Evolutionary conservation across 2,113 vertebrate genomes (phyloP).

Genomic region (Hippotragus niger): DNA sequence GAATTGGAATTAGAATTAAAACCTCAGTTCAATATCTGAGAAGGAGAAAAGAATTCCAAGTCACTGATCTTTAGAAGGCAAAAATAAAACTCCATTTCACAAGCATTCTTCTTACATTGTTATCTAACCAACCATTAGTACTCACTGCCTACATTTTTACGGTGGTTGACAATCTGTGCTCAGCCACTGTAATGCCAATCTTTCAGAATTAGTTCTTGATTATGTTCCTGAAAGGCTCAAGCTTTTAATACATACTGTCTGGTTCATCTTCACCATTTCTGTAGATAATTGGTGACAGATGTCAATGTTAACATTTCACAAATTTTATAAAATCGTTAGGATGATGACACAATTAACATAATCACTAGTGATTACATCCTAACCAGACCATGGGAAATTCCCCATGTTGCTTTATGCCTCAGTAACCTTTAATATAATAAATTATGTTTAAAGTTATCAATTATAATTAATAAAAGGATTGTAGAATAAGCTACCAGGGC

Average conservation of each 20-base stretch:
- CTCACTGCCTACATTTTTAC: not conserved
- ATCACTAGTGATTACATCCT: not conserved
- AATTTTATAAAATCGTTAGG: not conserved
- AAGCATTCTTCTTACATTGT: not conserved
- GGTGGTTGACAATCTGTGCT: not conserved
- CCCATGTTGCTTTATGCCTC: not conserved
- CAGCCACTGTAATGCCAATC: not conserved
- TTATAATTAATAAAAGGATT: not conserved
- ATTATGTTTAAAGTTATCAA: not conserved
- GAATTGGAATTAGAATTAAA: slow-evolving; percentile 10
- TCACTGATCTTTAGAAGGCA: not conserved
- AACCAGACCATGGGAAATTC: not conserved
- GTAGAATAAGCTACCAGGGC: not conserved
- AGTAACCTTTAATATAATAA: not conserved
- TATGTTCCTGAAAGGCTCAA: not conserved
- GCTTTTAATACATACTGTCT: not conserved
- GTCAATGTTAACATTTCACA: not conserved
- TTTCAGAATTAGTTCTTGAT: not conserved
- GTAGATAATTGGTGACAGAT: not conserved
- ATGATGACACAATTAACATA: not conserved
- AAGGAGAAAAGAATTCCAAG: not conserved
- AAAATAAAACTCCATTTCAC: not conserved
- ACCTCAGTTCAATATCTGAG: not conserved
- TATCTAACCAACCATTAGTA: not conserved
- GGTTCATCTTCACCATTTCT: not conserved